A percentile compares a stretch with the other conserved stretches of the same genome.
Conservation (phyloP, 2,113 vertebrate genomes). For the Hydrolagus affinis region DNA sequence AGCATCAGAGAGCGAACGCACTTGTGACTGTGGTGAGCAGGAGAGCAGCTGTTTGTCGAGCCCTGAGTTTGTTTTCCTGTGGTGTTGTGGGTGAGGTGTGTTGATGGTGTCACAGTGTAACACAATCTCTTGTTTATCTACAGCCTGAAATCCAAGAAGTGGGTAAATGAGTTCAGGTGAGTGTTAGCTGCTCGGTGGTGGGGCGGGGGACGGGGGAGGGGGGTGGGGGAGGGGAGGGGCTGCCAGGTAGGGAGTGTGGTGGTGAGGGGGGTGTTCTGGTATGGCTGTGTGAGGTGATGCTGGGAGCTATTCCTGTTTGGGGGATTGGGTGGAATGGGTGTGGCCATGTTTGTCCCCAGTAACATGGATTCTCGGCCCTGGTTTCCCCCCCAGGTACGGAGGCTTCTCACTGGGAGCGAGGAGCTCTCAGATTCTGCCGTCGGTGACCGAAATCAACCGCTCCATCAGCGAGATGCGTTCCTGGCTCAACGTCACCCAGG, state of each 20-base stretch:
- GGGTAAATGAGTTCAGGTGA: conserved; percentile 85
- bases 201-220: no score
- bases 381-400: conserved; percentile 60
- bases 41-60: no score
- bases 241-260: neutral
- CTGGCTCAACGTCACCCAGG: conserved; percentile 50
- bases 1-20: no score
- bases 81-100: no score
- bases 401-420: conserved; percentile 72
- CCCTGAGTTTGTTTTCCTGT: neutral
- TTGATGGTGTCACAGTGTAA: neutral
- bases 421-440: conserved; percentile 44
- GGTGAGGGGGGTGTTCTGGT: no score
- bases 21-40: no score
- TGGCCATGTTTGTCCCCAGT: no score
- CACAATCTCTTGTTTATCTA: conserved; percentile 27
- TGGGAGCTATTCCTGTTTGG: no score
- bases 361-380: neutral
- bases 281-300: no score
- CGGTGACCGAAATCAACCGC: conserved; percentile 41
- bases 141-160: conserved; percentile 78
- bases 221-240: neutral
- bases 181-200: conserved; percentile 33
- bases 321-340: no score
- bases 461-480: conserved; percentile 48